Base-by-base conservation (phyloP, 2,797 vertebrate genomes). In the Channallabes apus region DNA sequence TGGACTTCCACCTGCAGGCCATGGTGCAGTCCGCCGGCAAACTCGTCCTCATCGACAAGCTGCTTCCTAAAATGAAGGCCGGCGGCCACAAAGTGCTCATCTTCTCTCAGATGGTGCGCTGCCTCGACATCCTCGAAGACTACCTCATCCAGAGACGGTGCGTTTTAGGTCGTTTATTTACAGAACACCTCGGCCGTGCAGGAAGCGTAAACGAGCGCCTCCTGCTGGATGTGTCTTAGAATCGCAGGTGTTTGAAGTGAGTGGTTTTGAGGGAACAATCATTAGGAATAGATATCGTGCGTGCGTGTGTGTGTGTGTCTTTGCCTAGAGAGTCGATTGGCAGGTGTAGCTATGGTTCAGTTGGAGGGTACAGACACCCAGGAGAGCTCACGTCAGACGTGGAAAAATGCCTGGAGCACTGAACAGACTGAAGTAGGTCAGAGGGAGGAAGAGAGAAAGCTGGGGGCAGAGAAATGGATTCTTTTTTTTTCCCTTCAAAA, bases 71-170 rank as follows among this genome's bases (percentile, higher is more conserved):
- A 94, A 99, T 99, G 98, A 99, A 99, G 94, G 97, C 97, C 9
- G 98, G 98, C 62, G 98, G 98, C 68, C 98, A 99, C 93, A 99
- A 98, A 90, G 98, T 99, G 84, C 97, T 99, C 86, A 98, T 99
- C 91, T 99, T 99, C 94, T 99, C 98, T 90, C 98, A 99, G 86
- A 99, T 99, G 98, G 98, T 99, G 80, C 98, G 98, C 91, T 99
- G 98, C 89, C 95, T 99, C 86, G 98, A 99, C 94, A 99, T 99
- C 90, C 94, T 99, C 89, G 98, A 99, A 94, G 98, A 99, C 94
- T 99, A 99, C 93, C 98, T 99, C 91, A 98, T 99, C 92, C 98
- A 99, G 93, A 99, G 97, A 95, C 96, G 98, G 98, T 99, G 89
- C 38, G 29, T 51, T 14, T 51, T 17, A 51, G 11, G 3, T 6